Percentiles rank a stretch among this genome's conserved stretches.
These are phyloP conservation scores for Pipistrellus nathusii DNA, from an alignment of 2,797 vertebrate genomes.

Conservation along the genomic window DNA sequence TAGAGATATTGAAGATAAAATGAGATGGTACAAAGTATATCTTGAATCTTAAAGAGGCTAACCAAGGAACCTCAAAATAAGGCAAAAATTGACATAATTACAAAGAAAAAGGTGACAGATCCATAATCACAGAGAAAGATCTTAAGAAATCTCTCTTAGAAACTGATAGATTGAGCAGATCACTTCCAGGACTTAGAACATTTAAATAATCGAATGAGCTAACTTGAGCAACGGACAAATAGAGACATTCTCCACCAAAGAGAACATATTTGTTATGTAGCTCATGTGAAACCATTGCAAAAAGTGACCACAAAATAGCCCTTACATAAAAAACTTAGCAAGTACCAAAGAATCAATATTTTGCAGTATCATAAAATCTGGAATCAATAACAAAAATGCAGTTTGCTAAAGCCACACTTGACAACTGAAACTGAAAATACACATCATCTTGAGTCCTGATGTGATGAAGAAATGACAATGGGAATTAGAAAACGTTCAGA, in stretches of 20 bases:
- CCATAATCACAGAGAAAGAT: background rate
- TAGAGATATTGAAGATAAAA: background rate
- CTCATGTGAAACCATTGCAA: background rate
- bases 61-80: background rate
- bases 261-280: background rate
- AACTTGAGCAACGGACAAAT: background rate
- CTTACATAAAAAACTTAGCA: background rate
- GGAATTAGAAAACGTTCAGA: conserved; percentile 21
- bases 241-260: background rate
- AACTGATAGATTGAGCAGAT: background rate
- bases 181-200: background rate
- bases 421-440: background rate
- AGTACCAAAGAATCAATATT: background rate
- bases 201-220: background rate
- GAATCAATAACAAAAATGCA: background rate
- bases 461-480: background rate
- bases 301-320: background rate
- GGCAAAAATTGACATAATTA: background rate
- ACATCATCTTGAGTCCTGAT: background rate
- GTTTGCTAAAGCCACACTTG: background rate
- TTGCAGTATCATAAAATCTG: background rate
- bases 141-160: background rate
- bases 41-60: background rate
- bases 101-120: background rate
- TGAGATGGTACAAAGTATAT: background rate